Conservation (phyloP, 2,888 invertebrate species). For the Piscicola geometra region DNA sequence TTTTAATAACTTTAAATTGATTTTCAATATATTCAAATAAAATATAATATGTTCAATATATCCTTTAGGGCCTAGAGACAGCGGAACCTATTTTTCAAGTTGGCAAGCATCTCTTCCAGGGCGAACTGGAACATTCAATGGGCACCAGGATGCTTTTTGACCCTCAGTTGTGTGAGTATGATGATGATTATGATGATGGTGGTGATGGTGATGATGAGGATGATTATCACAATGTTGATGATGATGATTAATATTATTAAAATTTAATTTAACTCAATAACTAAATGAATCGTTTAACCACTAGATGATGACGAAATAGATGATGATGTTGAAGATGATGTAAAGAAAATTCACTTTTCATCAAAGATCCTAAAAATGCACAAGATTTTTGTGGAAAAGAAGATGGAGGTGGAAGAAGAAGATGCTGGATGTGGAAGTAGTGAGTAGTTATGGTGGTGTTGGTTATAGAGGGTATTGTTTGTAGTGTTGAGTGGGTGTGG, state of each 20-base stretch:
- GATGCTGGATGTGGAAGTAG: not conserved
- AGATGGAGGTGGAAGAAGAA: slow-evolving; percentile 15
- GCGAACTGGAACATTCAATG: slow-evolving; percentile 26
- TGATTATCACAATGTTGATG: not conserved
- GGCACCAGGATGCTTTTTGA: slow-evolving; percentile 34
- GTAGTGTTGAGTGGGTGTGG: too few species aligned
- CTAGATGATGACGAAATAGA: slow-evolving; percentile 1
- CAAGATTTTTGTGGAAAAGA: slow-evolving; percentile 32
- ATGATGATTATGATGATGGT: not conserved
- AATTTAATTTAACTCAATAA: slow-evolving; percentile 18
- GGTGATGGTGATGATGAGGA: not conserved
- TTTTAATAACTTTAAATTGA: not conserved
- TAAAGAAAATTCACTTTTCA: slow-evolving; percentile 20
- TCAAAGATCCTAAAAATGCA: slow-evolving; percentile 37
- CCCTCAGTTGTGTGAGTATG: too few species aligned
- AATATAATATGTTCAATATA: not conserved
- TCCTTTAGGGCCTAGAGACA: slow-evolving; percentile 31
- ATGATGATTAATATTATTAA: not conserved
- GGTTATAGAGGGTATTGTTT: not conserved
- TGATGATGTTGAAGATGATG: not conserved
- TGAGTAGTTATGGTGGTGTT: not conserved
- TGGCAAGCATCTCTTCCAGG: slow-evolving; percentile 34
- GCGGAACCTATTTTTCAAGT: slow-evolving; percentile 34
- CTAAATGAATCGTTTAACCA: not conserved
- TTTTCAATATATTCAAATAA: not conserved